Base-by-base conservation (phyloP, 2,797 vertebrate genomes). In the Parauchenoglanis ngamensis region DNA sequence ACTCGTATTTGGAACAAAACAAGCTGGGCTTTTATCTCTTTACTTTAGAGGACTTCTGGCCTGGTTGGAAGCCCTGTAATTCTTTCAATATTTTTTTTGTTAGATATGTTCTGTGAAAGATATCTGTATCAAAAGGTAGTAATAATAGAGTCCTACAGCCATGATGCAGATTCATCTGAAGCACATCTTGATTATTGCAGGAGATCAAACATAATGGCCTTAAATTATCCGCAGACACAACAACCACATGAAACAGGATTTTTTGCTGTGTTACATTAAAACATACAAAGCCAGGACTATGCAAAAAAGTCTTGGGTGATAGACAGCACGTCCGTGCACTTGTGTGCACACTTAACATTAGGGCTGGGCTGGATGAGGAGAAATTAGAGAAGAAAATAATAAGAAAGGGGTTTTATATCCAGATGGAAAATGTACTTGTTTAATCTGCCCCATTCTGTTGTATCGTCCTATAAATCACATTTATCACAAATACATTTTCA, bases 181-280 rank as follows among this genome's bases (percentile, higher is more conserved):
- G 89, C 88, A 89, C 56, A 72, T 57, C 63, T 87, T 83, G 46
- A 91, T 91, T 89, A 82, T 84, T 84, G 49, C 54, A 52, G 80
- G 44, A 90, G 78, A 90, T 89, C 75, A 92, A 90, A 85, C 63
- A 86, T 85, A 75, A 78, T 78, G 70, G 88, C 85, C 70, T 75
- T 72, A 93, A 90, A 76, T 79, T 77, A 86, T 44, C 82, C 87
- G 86, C 85, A 90, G 91, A 90, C 83, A 87, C 21, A 90, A 90
- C 86, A 84, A 90, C 65, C 85, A 92, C 84, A 81, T 25, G 21
- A 85, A 90, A 89, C 84, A 78, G 35, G 52, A 68, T 70, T 76
- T 76, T 89, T 87, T 57, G 46, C 77, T 85, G 31, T 78, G 46
- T 79, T 76, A 83, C 79, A 73, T 78, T 86, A 81, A 35, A 80